These are phyloP conservation scores for Chascanopsetta lugubris DNA, from an alignment of 2,113 vertebrate genomes.

Conservation along the genomic window DNA sequence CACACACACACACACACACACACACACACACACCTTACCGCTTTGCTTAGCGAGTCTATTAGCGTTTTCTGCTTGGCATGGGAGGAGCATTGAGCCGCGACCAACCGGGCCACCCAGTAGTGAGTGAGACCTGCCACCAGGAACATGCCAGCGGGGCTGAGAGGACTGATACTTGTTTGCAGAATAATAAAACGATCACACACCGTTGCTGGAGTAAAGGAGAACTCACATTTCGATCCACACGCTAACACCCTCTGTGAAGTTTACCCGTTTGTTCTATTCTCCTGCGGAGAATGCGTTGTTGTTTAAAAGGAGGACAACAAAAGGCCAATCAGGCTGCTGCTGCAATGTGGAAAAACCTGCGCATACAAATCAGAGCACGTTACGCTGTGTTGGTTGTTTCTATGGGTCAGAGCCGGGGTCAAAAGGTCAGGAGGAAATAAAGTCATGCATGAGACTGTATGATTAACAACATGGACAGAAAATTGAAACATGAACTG, in stretches of 20 bases:
- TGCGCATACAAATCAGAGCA: neutral
- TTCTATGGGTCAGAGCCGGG: too few relatives aligned
- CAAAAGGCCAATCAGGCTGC: neutral
- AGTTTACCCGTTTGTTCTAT: neutral
- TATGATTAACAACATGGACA: too few relatives aligned
- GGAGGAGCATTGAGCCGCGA: constrained; percentile 48
- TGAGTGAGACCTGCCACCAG: constrained; percentile 59
- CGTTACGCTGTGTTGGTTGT: too few relatives aligned
- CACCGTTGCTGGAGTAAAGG: neutral
- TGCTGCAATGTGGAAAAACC: too few relatives aligned
- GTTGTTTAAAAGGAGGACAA: neutral
- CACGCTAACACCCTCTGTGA: neutral
- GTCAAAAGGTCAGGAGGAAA: too few relatives aligned
- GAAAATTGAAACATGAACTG: too few relatives aligned
- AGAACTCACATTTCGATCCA: constrained; percentile 3
- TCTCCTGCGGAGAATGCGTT: neutral
- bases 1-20: constrained; percentile 14
- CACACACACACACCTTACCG: constrained; percentile 25
- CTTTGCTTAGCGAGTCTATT: constrained; percentile 36
- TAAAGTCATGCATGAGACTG: too few relatives aligned
- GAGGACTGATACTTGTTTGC: constrained; percentile 33
- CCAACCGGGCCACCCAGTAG: constrained; percentile 75
- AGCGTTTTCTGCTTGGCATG: constrained; percentile 56
- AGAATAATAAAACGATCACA: constrained; percentile 52
- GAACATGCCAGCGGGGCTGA: constrained; percentile 56